Evolutionary conservation across 2,113 vertebrate genomes (phyloP).

Genomic region (Forbesichthys agassizii): DNA sequence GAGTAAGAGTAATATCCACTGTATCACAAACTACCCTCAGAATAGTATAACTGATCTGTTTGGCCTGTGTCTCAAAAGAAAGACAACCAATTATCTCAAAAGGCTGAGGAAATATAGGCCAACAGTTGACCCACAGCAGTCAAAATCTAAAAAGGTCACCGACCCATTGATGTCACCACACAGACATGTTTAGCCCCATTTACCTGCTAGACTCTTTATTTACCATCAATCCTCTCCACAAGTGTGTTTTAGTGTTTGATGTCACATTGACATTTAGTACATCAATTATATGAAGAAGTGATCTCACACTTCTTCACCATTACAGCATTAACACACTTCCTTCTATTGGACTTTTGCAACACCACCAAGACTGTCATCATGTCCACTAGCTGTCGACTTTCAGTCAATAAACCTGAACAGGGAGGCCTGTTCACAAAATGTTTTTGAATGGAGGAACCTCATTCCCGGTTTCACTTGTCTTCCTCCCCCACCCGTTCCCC

Average conservation of each 20-base stretch:
- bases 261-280: constrained; percentile 12
- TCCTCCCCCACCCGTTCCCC: background rate
- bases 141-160: too few relatives aligned
- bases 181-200: background rate
- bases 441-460: too few relatives aligned
- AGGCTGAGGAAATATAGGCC: background rate
- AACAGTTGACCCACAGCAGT: too few relatives aligned
- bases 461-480: constrained; percentile 52
- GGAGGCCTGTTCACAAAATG: too few relatives aligned
- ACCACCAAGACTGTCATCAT: too few relatives aligned
- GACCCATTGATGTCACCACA: too few relatives aligned
- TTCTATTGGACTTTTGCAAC: too few relatives aligned
- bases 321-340: too few relatives aligned
- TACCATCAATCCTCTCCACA: background rate
- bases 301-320: constrained; percentile 5
- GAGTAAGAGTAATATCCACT: too few relatives aligned
- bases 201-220: background rate
- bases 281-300: background rate
- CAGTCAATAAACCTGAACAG: too few relatives aligned
- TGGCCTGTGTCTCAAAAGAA: background rate
- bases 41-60: background rate
- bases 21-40: too few relatives aligned
- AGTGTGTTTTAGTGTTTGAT: background rate
- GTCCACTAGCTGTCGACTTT: too few relatives aligned
- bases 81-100: background rate